Evolutionary conservation across 2,888 invertebrate genomes (phyloP), one percentile per base, ranked within the genome.

Genomic region (Eilema griseolum): DNA sequence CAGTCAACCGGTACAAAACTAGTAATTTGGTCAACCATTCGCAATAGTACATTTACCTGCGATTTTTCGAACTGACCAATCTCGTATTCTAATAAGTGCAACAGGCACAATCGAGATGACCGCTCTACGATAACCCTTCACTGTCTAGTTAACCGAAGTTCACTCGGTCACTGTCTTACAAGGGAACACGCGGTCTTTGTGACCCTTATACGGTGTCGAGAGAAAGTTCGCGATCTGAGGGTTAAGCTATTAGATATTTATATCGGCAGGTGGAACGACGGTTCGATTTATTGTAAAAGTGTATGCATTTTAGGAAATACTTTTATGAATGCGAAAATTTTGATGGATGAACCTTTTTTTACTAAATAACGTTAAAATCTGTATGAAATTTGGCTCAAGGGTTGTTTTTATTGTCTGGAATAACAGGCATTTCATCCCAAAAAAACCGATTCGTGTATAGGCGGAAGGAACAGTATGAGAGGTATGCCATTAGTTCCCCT

Each of bases 121-220:
- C 87, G 80, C 56, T 59, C 64, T 60, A 41, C 71, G 93, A 92
- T 93, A 91, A 90, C 92, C 92, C 85, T 73, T 78, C 80, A 79
- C 83, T 87, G 87, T 86, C 89, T 85, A 85, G 84, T 86, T 86
- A 85, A 83, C 85, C 81, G 83, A 75, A 84, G 92, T 90, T 91
- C 92, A 91, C 82, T 88, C 82, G 91, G 91, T 87, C 90, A 90
- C 84, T 85, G 86, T 87, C 87, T 84, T 87, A 88, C 89, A 89
- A 88, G 89, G 87, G 84, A 83, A 85, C 87, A 85, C 75, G 80
- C 86, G 88, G 87, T 84, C 88, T 85, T 82, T 85, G 83, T 82
- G 86, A 85, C 86, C 90, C 88, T 81, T 89, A 88, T 85, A 91
- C 83, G 91, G 92, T 70, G 74, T 71, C 61, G 78, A 75, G 91